These are phyloP conservation scores for Betta splendens DNA, from an alignment of 2,797 vertebrate genomes.

Conservation along the genomic window DNA sequence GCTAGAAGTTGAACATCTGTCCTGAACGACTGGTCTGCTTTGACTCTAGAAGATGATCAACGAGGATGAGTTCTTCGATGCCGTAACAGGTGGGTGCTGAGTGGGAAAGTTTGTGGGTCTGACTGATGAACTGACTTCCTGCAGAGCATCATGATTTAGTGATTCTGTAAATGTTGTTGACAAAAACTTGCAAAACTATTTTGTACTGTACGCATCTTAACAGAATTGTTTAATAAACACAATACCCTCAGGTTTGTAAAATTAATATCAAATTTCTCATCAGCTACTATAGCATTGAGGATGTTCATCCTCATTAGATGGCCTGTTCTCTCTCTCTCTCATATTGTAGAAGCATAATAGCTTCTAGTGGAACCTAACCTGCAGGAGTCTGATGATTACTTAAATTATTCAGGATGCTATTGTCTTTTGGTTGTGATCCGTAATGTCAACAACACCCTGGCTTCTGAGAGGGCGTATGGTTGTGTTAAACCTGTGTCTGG, in stretches of 20 bases:
- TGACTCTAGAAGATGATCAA: conserved; percentile 88
- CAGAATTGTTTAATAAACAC: not conserved
- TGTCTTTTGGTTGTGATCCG: conserved; percentile 31
- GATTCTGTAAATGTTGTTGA: too few species aligned
- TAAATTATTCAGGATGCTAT: conserved; percentile 71
- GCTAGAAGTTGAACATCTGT: conserved; percentile 68
- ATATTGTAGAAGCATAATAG: conserved; percentile 27
- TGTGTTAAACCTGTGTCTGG: not conserved
- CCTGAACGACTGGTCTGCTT: conserved; percentile 49
- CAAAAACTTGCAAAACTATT: too few species aligned
- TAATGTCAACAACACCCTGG: conserved; percentile 10
- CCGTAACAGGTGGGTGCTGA: conserved; percentile 88
- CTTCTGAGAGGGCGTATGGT: not conserved
- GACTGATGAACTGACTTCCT: too few species aligned
- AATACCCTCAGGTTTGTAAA: too few species aligned
- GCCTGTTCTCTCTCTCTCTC: conserved; percentile 15
- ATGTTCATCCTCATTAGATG: too few species aligned
- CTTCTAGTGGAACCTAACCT: conserved; percentile 49
- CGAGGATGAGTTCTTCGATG: conserved; percentile 97
- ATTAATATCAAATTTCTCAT: not conserved
- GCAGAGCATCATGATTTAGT: too few species aligned
- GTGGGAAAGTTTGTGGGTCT: not conserved
- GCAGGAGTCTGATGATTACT: conserved; percentile 50
- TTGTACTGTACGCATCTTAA: not conserved
- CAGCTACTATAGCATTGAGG: too few species aligned